Conservation (phyloP, 2,113 vertebrate species). For the Lepidothrix coronata region DNA sequence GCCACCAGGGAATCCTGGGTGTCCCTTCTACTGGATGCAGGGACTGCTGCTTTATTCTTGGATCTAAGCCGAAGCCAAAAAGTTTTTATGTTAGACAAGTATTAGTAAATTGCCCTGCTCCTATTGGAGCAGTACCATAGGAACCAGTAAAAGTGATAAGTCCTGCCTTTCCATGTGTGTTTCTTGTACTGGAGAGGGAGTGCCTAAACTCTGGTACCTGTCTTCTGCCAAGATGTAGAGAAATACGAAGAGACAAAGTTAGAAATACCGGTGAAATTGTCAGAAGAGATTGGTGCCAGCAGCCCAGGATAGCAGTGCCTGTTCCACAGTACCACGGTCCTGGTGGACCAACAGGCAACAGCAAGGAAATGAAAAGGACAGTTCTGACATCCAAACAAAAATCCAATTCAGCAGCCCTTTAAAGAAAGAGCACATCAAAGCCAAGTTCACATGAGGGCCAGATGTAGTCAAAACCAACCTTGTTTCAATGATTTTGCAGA, state of each 20-base stretch:
- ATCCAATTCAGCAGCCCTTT: not conserved
- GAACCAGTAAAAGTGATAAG: fast-evolving
- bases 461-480: not conserved
- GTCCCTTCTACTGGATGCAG: too few species aligned
- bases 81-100: fast-evolving
- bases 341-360: not conserved
- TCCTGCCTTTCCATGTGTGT: not conserved
- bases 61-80: not conserved
- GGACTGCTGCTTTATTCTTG: not conserved
- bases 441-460: not conserved
- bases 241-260: not conserved
- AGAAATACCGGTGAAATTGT: not conserved
- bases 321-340: not conserved
- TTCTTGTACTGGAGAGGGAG: not conserved
- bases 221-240: not conserved
- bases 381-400: not conserved
- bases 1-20: too few species aligned
- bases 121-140: fast-evolving
- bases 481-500: not conserved
- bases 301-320: fast-evolving
- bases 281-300: not conserved
- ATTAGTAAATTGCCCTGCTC: not conserved
- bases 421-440: not conserved
- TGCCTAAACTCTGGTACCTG: not conserved
- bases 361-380: not conserved